These are phyloP conservation scores for Hydroisotoma schaefferi DNA, from an alignment of 2,888 invertebrate genomes.

Conservation along the genomic window DNA sequence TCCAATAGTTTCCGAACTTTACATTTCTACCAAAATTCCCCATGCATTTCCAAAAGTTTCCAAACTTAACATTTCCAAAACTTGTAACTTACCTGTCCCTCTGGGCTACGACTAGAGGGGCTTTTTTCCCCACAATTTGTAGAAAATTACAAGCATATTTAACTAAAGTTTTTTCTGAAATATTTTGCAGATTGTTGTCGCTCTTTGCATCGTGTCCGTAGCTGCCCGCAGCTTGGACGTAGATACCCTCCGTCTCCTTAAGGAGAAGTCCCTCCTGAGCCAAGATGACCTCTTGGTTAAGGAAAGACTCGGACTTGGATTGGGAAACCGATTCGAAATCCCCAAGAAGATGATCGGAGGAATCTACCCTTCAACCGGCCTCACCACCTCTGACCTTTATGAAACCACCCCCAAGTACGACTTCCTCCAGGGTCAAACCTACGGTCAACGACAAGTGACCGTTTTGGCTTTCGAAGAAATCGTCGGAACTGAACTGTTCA, in stretches of 20 bases:
- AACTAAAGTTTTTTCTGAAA: too few species aligned
- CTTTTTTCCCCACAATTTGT: too few species aligned
- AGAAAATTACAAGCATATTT: too few species aligned
- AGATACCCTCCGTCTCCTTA: neutral
- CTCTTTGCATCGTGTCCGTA: slow-evolving; percentile 2
- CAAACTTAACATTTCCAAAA: too few species aligned
- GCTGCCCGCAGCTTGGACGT: slow-evolving; percentile 1
- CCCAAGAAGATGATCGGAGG: neutral
- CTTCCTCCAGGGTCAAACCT: neutral
- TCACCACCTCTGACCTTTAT: too few species aligned
- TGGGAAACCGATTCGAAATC: neutral
- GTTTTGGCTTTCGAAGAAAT: neutral
- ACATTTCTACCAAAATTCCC: too few species aligned
- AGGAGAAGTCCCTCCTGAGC: neutral
- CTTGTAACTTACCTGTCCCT: too few species aligned
- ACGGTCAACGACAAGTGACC: neutral
- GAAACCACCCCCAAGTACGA: neutral
- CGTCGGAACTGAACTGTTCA: neutral
- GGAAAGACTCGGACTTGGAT: neutral
- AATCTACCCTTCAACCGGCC: too few species aligned
- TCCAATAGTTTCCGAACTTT: too few species aligned
- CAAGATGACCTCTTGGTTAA: neutral
- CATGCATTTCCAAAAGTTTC: too few species aligned
- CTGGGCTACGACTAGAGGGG: too few species aligned
- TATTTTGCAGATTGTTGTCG: slow-evolving; percentile 1